Percentiles rank a stretch among this genome's conserved stretches.
Conservation (phyloP, 2,797 vertebrate species). For the Rhynchotus rufescens region DNA sequence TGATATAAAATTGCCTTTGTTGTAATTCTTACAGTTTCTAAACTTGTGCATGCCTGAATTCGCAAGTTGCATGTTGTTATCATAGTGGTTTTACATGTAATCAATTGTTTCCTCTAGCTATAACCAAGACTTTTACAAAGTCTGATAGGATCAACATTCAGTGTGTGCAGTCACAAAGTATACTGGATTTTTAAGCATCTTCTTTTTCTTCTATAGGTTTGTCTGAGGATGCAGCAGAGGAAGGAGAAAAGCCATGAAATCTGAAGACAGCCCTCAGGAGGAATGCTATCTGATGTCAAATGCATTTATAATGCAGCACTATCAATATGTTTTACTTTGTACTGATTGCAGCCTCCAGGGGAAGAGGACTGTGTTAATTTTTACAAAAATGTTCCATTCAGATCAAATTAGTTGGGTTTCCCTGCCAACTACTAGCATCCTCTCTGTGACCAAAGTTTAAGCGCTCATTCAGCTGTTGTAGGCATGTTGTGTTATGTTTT, state of each 20-base stretch:
- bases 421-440: not conserved
- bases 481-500: constrained; percentile 16
- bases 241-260: constrained; percentile 58
- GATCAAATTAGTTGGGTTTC: not conserved
- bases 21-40: not conserved
- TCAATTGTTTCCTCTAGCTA: constrained; percentile 26
- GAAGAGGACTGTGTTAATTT: constrained; percentile 6
- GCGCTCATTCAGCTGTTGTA: not conserved
- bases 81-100: not conserved
- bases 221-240: constrained; percentile 50
- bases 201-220: constrained; percentile 62
- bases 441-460: constrained; percentile 12
- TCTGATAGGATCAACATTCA: not conserved
- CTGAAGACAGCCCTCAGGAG: constrained; percentile 5
- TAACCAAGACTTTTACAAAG: constrained; percentile 6
- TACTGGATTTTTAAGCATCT: constrained; percentile 15
- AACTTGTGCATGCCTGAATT: constrained; percentile 23
- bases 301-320: constrained; percentile 26
- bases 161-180: not conserved
- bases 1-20: not conserved
- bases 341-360: constrained; percentile 6
- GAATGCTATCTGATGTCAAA: not conserved
- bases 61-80: not conserved
- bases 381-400: not conserved
- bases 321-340: not conserved